Percentiles rank a stretch among this genome's conserved stretches.
phyloP scores from a whole-genome alignment of 2,113 vertebrate genomes.

The Microcebus ravelobensis region DNA sequence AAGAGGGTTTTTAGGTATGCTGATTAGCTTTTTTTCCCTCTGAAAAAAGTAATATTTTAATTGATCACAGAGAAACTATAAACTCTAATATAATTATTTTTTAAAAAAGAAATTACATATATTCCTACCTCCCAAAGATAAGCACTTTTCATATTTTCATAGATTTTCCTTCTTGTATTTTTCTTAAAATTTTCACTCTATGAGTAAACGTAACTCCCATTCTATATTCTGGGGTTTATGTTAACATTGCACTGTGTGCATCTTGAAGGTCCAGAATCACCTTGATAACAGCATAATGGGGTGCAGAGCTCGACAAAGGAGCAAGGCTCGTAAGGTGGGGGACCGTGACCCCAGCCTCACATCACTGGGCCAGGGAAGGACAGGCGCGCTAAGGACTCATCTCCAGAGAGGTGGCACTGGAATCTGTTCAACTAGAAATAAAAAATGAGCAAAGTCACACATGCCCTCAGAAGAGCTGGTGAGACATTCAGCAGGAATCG shows the following conservation, averaged over 20 bases:
- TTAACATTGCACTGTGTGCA: accelerated
- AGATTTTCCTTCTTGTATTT: not conserved
- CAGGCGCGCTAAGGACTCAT: not conserved
- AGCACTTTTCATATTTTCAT: not conserved
- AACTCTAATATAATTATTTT: not conserved
- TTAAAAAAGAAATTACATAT: not conserved
- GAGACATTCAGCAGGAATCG: not conserved
- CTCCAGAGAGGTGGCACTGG: not conserved
- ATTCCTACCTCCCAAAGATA: not conserved
- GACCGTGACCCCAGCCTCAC: not conserved
- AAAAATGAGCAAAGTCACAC: not conserved
- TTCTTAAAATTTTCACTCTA: too few species aligned
- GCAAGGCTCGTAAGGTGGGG: not conserved
- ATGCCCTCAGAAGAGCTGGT: not conserved
- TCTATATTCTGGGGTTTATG: not conserved
- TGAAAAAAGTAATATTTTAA: not conserved
- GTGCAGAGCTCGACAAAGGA: not conserved
- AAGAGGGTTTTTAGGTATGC: not conserved
- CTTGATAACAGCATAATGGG: not conserved
- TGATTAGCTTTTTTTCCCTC: not conserved
- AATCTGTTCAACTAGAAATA: not conserved
- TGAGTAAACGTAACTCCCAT: not conserved
- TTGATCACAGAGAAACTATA: not conserved
- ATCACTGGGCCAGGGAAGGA: not conserved
- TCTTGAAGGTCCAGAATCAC: not conserved